Conservation (phyloP, 1,140 invertebrate species). For the Drosophila miranda region DNA sequence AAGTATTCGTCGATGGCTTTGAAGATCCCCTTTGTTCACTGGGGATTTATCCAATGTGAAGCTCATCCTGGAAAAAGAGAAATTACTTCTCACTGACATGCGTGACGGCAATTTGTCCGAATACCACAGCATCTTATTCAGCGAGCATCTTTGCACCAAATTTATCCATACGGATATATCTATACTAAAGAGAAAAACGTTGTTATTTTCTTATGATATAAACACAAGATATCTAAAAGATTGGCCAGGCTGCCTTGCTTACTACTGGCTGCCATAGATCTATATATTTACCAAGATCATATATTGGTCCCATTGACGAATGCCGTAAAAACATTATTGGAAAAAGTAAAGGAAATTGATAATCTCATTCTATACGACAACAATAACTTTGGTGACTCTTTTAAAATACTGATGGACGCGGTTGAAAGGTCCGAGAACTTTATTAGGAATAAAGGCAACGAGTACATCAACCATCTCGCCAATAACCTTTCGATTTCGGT, state of each 20-base stretch:
- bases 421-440: conserved; percentile 87
- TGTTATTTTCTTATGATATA: conserved; percentile 59
- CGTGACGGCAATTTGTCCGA: conserved; percentile 76
- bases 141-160: conserved; percentile 83
- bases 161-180: not conserved
- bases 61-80: conserved; percentile 84
- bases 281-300: too few species aligned
- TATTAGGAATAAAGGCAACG: conserved; percentile 86
- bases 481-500: conserved; percentile 63
- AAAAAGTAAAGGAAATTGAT: conserved; percentile 86
- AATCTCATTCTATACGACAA: conserved; percentile 86
- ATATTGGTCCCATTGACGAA: conserved; percentile 67
- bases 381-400: conserved; percentile 86
- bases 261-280: conserved; percentile 83
- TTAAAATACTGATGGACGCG: conserved; percentile 87
- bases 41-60: conserved; percentile 81
- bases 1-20: conserved; percentile 45
- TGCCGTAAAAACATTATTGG: too few species aligned
- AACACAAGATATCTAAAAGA: conserved; percentile 82
- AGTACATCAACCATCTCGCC: conserved; percentile 86
- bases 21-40: conserved; percentile 82
- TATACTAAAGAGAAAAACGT: too few species aligned
- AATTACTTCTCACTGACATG: too few species aligned
- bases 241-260: conserved; percentile 49
- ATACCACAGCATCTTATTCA: conserved; percentile 65